Evolutionary conservation across 1,140 invertebrate genomes (phyloP), one percentile per base, ranked within the genome.

Genomic region (Camponotus pennsylvanicus): DNA sequence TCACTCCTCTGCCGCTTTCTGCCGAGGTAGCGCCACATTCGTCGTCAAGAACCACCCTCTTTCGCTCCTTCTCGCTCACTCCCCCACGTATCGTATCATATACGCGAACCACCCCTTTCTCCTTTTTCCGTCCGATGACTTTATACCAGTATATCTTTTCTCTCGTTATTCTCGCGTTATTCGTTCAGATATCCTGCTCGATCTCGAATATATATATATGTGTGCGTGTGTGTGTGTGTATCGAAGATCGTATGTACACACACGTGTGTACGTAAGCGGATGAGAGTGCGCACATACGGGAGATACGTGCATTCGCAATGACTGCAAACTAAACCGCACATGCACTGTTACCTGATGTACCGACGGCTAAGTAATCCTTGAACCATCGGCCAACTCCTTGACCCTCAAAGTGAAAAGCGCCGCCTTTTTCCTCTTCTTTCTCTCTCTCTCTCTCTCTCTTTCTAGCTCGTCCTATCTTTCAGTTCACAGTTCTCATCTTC

Each of bases 11-110:
- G 89, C 92, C 93, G 91, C 89, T 93, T 92, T 76, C 89, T 92
- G 92, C 90, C 91, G 88, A 91, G 93, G 89, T 93, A 94, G 93
- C 94, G 94, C 94, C 92, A 94, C 92, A 64, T 86, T 70, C 73
- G 88, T 83, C 89, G 80, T 86, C 78, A 78, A 85, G 66, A 89
- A 82, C 90, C 86, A 90, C 89, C 89, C 83, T 52, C 49, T 90
- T 84, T 84, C 77, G 37, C 69, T 67, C 67, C 27, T 57, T 42
- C 45, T 37, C 70, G 15, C 7, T 49, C 52, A 40, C 27, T 18
- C 15, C 59, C 71, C 67, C 71, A 77, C 80, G 42, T 45, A 63
- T 40, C 80, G 7, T 13, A 69, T 27, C 80, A 73, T 69, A 83
- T 63, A 73, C 80, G 57, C 42, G 69, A 85, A 59, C 69, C 32